phyloP scores from a whole-genome alignment of 2,113 vertebrate genomes.

The Myocastor coypus region DNA sequence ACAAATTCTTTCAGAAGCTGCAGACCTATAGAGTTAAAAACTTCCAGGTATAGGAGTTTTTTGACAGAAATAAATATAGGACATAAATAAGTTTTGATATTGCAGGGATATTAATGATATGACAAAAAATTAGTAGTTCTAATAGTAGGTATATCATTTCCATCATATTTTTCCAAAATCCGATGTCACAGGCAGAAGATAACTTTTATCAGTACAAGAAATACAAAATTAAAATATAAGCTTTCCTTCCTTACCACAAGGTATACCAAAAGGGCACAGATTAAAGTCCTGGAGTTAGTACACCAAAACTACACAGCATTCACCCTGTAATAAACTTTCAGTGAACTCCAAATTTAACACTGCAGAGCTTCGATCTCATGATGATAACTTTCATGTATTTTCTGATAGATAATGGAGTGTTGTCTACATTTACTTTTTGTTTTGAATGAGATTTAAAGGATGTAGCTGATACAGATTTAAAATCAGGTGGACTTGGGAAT shows the following conservation, averaged over 20 bases:
- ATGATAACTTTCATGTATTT: conserved; percentile 42
- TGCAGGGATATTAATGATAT: conserved; percentile 37
- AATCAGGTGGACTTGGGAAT: background rate
- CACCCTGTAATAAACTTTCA: conserved; percentile 15
- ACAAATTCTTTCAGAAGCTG: conserved; percentile 24
- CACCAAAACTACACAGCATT: background rate
- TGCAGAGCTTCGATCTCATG: conserved; percentile 7
- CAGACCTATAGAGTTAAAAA: conserved; percentile 44
- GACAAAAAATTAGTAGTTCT: background rate
- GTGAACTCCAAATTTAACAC: conserved; percentile 44
- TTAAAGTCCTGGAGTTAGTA: conserved; percentile 48
- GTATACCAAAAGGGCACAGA: conserved; percentile 12
- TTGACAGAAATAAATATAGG: conserved; percentile 44
- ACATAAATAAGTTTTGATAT: conserved; percentile 43
- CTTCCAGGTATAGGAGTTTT: conserved; percentile 43
- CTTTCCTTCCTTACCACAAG: conserved; percentile 50
- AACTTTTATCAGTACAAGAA: conserved; percentile 41
- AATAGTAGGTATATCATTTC: conserved; percentile 25
- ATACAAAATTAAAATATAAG: conserved; percentile 50
- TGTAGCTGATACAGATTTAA: background rate
- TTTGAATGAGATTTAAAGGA: conserved; percentile 35
- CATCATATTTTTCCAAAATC: conserved; percentile 21
- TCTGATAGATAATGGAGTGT: background rate
- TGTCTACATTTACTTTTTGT: background rate
- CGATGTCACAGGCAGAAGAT: conserved; percentile 26